Evolutionary conservation across 2,888 invertebrate species (phyloP).

Genomic region (Lucinisca nassula): DNA sequence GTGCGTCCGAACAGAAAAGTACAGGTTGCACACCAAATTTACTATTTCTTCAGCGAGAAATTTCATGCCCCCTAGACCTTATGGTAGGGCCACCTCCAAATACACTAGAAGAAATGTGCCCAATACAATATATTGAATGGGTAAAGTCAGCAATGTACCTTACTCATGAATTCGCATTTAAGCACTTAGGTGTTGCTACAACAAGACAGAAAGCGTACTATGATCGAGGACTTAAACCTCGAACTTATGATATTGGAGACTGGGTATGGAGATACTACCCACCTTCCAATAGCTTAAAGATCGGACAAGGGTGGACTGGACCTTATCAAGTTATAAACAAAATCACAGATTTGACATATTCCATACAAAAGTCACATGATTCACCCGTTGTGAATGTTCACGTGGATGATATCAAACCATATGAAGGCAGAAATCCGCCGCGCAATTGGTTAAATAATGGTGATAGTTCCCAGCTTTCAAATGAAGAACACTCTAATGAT

Average conservation of each 20-base stretch:
- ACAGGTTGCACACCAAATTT: slow-evolving; percentile 5
- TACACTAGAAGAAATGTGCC: too few species aligned
- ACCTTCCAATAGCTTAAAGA: background rate
- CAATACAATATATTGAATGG: slow-evolving; percentile 10
- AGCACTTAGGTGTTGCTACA: background rate
- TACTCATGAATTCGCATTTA: background rate
- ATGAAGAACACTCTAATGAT: too few species aligned
- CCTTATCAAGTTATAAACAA: background rate
- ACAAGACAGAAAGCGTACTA: background rate
- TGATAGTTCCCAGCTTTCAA: too few species aligned
- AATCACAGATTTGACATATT: background rate
- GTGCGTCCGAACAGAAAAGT: too few species aligned
- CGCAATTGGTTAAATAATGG: background rate
- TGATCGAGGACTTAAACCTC: background rate
- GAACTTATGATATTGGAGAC: background rate
- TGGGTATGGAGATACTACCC: background rate
- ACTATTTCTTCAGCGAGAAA: background rate
- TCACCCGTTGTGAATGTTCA: too few species aligned
- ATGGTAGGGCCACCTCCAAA: too few species aligned
- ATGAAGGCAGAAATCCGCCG: background rate
- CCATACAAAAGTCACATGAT: background rate
- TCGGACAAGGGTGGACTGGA: slow-evolving; percentile 5
- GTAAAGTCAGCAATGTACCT: background rate
- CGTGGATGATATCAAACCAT: background rate
- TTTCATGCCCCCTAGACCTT: background rate